Conservation (phyloP, 2,797 vertebrate species). For the Neomorphus geoffroyi region DNA sequence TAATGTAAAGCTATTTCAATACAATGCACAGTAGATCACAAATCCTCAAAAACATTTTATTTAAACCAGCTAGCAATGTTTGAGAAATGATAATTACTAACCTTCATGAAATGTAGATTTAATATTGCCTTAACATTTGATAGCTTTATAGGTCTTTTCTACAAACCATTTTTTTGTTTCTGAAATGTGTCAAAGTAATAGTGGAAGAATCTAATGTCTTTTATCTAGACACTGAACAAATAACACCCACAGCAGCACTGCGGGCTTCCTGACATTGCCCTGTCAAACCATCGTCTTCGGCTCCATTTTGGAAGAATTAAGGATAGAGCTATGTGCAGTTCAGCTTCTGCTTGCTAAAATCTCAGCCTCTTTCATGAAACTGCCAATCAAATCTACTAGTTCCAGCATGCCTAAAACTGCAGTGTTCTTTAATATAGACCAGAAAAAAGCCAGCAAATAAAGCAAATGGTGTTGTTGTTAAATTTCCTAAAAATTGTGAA, state of each 20-base stretch:
- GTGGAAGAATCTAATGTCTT: not conserved
- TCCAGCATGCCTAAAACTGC: not conserved
- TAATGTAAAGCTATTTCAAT: constrained; percentile 6
- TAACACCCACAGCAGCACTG: not conserved
- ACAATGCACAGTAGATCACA: constrained; percentile 14
- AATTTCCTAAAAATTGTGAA: not conserved
- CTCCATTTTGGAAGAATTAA: not conserved
- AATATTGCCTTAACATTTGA: constrained; percentile 19
- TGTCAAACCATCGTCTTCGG: not conserved
- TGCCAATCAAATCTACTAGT: not conserved
- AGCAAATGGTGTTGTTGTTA: not conserved
- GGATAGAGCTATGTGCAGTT: not conserved
- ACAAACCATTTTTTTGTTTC: not conserved
- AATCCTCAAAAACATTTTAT: constrained; percentile 38
- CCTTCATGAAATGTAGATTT: constrained; percentile 18
- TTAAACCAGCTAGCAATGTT: constrained; percentile 4
- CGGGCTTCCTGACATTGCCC: not conserved
- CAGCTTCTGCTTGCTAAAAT: not conserved
- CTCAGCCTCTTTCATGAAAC: not conserved
- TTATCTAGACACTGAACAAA: constrained; percentile 14
- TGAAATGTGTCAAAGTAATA: not conserved
- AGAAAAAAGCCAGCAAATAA: not conserved
- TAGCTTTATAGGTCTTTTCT: constrained; percentile 5
- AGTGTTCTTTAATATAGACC: not conserved
- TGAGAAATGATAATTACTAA: constrained; percentile 39